These are phyloP conservation scores for Pangasius krempfi DNA, from an alignment of 2,797 vertebrate species.

Conservation along the genomic window DNA sequence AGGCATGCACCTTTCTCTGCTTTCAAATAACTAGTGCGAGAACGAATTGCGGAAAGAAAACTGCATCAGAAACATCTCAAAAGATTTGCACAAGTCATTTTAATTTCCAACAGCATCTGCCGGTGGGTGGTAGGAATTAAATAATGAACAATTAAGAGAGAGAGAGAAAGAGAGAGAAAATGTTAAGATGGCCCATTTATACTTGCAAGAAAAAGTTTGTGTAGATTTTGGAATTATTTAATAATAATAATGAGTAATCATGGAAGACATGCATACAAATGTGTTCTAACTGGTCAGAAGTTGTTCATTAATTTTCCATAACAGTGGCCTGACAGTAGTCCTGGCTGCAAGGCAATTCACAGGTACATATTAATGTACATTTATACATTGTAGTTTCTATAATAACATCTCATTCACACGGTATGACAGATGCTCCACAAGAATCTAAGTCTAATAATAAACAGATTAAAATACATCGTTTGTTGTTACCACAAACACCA, in stretches of 20 bases:
- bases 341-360: not conserved
- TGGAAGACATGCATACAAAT: not conserved
- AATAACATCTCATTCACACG: not conserved
- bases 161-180: not conserved
- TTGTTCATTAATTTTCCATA: not conserved
- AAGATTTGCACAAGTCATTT: constrained; percentile 21
- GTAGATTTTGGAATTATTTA: not conserved
- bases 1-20: not conserved
- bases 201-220: not conserved
- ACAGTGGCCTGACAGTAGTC: no score
- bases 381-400: not conserved
- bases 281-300: not conserved
- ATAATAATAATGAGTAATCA: not conserved
- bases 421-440: not conserved
- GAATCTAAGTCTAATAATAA: not conserved
- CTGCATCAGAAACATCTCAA: not conserved
- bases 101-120: constrained; percentile 35
- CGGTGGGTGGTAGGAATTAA: constrained; percentile 7
- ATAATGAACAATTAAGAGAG: constrained; percentile 33
- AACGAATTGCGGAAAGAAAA: not conserved
- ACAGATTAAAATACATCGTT: not conserved
- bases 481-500: not conserved
- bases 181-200: not conserved
- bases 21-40: not conserved
- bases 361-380: not conserved